phyloP scores from a whole-genome alignment of 2,797 vertebrate genomes.

The Smutsia gigantea region DNA sequence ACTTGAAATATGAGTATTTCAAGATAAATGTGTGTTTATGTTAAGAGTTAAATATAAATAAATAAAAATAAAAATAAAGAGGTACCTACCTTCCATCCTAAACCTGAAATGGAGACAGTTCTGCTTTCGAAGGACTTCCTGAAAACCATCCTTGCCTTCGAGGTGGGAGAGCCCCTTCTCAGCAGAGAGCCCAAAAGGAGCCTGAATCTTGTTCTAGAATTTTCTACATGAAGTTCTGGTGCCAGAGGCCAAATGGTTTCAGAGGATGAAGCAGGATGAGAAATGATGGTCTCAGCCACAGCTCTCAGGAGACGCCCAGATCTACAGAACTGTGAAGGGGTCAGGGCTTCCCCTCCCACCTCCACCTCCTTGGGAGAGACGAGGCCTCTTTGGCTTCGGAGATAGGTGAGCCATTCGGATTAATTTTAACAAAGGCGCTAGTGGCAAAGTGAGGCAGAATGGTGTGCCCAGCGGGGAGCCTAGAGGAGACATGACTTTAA shows the following conservation, averaged over 20 bases:
- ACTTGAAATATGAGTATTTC: neutral
- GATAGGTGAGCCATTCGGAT: neutral
- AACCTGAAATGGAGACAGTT: neutral
- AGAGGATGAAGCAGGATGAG: neutral
- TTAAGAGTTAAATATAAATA: too few species aligned
- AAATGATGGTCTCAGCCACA: neutral
- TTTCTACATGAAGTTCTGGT: neutral
- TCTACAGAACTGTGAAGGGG: accelerated
- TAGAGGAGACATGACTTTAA: neutral
- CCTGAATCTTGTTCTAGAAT: slow-evolving; percentile 44
- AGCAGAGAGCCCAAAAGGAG: neutral
- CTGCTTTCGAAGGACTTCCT: slow-evolving; percentile 1
- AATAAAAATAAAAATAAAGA: neutral
- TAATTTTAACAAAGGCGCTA: neutral
- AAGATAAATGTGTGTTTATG: neutral
- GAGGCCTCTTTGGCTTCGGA: neutral
- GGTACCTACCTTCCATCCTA: neutral
- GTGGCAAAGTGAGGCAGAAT: neutral
- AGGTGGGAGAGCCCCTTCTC: neutral
- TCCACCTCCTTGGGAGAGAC: too few species aligned
- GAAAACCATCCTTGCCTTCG: neutral
- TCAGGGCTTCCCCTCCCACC: too few species aligned
- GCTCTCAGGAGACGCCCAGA: neutral
- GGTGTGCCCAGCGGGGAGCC: neutral
- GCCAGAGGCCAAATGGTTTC: neutral